A percentile compares a stretch with the other conserved stretches of the same genome.
These are phyloP conservation scores for Oxyura jamaicensis DNA, from an alignment of 2,113 vertebrate species.

Conservation along the genomic window DNA sequence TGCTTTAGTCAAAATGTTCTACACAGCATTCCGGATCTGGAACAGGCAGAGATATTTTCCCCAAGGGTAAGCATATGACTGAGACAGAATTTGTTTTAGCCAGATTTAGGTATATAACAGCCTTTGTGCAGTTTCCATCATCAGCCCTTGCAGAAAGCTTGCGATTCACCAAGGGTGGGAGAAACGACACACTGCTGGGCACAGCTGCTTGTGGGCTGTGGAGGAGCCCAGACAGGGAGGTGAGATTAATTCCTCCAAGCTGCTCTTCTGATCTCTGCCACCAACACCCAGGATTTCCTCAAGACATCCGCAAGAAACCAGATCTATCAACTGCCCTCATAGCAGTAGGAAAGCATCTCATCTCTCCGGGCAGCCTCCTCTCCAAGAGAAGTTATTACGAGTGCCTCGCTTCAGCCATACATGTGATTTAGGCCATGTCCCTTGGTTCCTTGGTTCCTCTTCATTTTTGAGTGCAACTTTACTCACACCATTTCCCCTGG, in stretches of 20 bases:
- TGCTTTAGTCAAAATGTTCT: fast-evolving
- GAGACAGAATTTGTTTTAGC: background rate
- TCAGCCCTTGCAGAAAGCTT: background rate
- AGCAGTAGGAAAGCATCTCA: background rate
- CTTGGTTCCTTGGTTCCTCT: background rate
- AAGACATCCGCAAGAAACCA: background rate
- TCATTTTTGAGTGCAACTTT: background rate
- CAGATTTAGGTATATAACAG: background rate
- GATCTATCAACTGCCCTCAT: background rate
- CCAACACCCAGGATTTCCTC: background rate
- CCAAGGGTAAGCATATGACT: background rate
- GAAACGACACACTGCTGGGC: background rate
- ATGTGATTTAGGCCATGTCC: too few relatives aligned
- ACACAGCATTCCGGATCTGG: background rate
- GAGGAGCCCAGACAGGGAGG: background rate
- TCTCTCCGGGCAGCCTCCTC: background rate
- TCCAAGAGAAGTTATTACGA: background rate
- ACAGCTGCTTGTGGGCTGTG: too few relatives aligned
- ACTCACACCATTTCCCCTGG: background rate
- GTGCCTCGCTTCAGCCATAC: background rate
- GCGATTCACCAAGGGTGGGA: background rate
- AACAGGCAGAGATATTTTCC: background rate
- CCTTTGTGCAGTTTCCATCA: background rate
- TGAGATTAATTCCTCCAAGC: background rate
- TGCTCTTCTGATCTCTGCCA: background rate